phyloP scores from a whole-genome alignment of 2,113 vertebrate species.

The Thoracochromis brauschi region DNA sequence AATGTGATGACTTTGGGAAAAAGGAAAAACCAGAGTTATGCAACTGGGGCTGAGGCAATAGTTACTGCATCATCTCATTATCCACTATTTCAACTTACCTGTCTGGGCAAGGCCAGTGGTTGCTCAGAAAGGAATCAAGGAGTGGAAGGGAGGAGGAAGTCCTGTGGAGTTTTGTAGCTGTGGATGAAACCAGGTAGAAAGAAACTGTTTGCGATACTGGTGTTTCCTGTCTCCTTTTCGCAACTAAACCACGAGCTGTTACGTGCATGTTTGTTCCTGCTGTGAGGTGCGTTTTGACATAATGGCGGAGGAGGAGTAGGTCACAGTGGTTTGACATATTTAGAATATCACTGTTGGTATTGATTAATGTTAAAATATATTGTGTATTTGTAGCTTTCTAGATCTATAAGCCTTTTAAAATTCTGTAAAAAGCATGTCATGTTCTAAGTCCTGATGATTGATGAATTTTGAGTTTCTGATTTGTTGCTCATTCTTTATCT shows the following conservation, averaged over 20 bases:
- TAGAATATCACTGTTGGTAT: background rate
- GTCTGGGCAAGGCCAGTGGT: background rate
- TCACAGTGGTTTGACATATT: background rate
- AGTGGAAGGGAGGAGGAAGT: background rate
- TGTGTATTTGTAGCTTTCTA: background rate
- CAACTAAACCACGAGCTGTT: background rate
- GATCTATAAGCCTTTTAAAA: background rate
- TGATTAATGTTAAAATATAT: background rate
- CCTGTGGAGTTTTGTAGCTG: background rate
- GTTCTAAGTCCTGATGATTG: background rate
- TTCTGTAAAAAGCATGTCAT: background rate
- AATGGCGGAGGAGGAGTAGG: background rate
- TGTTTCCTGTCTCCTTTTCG: constrained; percentile 6
- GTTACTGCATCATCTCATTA: background rate
- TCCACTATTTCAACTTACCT: background rate
- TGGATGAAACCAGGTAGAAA: background rate
- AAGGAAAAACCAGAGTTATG: constrained; percentile 24
- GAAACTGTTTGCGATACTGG: background rate
- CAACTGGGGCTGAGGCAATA: background rate
- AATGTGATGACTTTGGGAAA: background rate
- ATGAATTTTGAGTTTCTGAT: background rate
- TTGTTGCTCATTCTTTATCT: background rate
- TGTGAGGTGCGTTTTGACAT: background rate
- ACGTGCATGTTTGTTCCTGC: background rate
- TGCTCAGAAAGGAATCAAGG: background rate